These are phyloP conservation scores for Psittacula cyanocephala DNA, from an alignment of 2,113 vertebrate species.

Conservation along the genomic window DNA sequence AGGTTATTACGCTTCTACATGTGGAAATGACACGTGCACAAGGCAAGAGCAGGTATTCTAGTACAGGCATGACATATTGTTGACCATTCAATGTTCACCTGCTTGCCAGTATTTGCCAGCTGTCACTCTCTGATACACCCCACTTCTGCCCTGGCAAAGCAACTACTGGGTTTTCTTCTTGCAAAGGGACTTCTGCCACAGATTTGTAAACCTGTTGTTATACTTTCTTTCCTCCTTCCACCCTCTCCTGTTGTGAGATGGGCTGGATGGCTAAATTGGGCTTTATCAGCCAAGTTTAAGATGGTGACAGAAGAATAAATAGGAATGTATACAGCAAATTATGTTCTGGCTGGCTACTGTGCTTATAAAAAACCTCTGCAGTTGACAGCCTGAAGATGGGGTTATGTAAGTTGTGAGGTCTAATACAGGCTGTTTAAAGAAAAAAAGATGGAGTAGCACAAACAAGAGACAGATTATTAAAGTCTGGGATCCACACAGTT, in stretches of 20 bases:
- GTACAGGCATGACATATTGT: neutral
- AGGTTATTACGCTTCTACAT: neutral
- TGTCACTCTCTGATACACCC: neutral
- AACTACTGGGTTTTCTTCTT: neutral
- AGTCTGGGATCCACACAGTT: neutral
- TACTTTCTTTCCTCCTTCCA: neutral
- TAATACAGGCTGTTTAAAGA: neutral
- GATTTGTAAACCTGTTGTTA: neutral
- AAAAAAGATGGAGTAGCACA: neutral
- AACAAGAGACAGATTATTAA: neutral
- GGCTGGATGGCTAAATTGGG: neutral
- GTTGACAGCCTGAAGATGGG: neutral
- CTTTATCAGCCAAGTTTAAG: neutral
- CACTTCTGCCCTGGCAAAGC: neutral
- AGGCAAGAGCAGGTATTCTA: neutral
- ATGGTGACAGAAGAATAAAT: neutral
- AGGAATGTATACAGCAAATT: neutral
- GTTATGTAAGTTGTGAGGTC: neutral
- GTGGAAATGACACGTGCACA: neutral
- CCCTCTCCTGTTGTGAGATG: neutral
- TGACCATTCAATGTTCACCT: neutral
- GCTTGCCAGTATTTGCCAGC: neutral
- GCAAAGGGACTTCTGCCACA: neutral
- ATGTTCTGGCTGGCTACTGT: neutral
- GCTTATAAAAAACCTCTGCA: neutral